These are phyloP conservation scores for Eufriesea mexicana DNA, from an alignment of 1,140 invertebrate species.

Conservation along the genomic window DNA sequence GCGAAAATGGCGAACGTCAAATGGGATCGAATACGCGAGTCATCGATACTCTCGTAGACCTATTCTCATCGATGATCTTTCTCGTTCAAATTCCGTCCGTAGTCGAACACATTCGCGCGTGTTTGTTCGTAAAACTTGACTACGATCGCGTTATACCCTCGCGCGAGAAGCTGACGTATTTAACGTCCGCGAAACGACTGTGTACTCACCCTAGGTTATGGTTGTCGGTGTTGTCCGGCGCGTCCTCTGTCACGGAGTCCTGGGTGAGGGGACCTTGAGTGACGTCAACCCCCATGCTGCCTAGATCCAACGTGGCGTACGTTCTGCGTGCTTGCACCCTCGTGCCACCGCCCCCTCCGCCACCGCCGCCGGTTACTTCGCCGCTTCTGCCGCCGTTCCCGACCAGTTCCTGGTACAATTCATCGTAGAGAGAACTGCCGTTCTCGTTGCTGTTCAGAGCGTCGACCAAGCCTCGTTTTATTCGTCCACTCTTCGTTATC, in stretches of 20 bases:
- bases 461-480: constrained; percentile 84
- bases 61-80: too few relatives aligned
- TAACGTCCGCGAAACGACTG: too few relatives aligned
- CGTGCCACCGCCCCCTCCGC: constrained; percentile 70
- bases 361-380: constrained; percentile 68
- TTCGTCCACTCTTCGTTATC: too few relatives aligned
- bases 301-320: constrained; percentile 86
- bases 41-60: background rate
- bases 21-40: constrained; percentile 23
- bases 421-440: constrained; percentile 83
- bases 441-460: constrained; percentile 89
- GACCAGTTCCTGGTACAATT: constrained; percentile 86
- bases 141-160: background rate
- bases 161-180: background rate
- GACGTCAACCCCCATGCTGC: constrained; percentile 88
- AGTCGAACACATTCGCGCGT: too few relatives aligned
- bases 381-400: constrained; percentile 72
- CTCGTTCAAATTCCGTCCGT: too few relatives aligned
- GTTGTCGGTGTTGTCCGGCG: constrained; percentile 85
- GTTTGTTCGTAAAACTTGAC: too few relatives aligned
- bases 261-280: constrained; percentile 85
- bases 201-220: constrained; percentile 80
- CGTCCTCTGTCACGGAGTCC: constrained; percentile 83
- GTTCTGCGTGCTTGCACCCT: constrained; percentile 83
- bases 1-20: constrained; percentile 9